Percentiles rank a stretch among this genome's conserved stretches.
Evolutionary conservation across 2,888 invertebrate species (phyloP).

Genomic region (Campoplex capitator): DNA sequence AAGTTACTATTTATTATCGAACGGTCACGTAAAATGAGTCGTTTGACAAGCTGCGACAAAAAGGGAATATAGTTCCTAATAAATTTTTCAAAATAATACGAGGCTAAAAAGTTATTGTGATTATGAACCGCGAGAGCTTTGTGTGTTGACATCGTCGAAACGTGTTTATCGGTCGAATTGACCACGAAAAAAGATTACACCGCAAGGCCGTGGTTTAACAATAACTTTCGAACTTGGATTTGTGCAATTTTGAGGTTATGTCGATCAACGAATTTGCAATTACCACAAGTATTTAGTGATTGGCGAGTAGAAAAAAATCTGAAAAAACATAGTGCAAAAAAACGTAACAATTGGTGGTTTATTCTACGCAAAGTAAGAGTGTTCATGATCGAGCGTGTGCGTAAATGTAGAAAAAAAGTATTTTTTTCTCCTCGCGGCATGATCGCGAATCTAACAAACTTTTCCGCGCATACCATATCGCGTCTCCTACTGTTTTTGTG

Average conservation of each 20-base stretch:
- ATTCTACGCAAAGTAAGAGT: conserved; percentile 18
- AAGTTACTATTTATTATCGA: conserved; percentile 18
- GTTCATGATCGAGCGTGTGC: conserved; percentile 40
- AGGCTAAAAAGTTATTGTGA: background rate
- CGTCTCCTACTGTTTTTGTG: conserved; percentile 72
- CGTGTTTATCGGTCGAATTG: conserved; percentile 4
- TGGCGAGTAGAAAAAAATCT: background rate
- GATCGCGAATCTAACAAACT: conserved; percentile 72
- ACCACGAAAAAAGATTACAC: conserved; percentile 22
- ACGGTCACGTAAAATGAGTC: background rate
- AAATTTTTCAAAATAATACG: background rate
- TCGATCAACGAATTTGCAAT: conserved; percentile 63
- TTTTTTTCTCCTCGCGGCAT: conserved; percentile 62
- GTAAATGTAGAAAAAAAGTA: conserved; percentile 26
- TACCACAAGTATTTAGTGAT: conserved; percentile 5
- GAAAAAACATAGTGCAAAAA: conserved; percentile 1
- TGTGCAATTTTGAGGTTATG: conserved; percentile 69
- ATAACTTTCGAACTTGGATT: background rate
- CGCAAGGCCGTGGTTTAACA: conserved; percentile 13
- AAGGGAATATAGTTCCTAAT: background rate
- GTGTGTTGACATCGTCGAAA: conserved; percentile 14
- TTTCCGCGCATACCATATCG: conserved; percentile 67
- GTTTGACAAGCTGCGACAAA: background rate
- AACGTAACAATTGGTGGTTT: background rate
- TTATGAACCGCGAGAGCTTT: background rate